Evolutionary conservation across 2,888 invertebrate genomes (phyloP).

Genomic region (Hyposoter dolosus): DNA sequence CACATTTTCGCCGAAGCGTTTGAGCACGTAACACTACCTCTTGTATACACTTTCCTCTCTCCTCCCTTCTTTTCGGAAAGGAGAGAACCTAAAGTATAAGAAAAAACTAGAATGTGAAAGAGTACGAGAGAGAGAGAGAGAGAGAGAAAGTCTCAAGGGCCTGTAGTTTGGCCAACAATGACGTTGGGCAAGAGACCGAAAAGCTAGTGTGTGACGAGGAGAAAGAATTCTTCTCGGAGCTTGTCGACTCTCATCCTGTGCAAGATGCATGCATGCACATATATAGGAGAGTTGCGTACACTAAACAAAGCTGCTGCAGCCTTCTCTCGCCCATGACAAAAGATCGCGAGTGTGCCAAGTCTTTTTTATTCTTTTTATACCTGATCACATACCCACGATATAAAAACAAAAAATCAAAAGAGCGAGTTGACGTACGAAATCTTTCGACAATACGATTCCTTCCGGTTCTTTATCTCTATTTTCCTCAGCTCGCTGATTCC

Average conservation of each 20-base stretch:
- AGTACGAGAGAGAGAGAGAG: slow-evolving; percentile 37
- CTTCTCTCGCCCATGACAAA: background rate
- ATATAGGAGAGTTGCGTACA: slow-evolving; percentile 7
- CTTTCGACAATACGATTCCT: slow-evolving; percentile 18
- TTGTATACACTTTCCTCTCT: slow-evolving; percentile 25
- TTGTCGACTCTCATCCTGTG: slow-evolving; percentile 43
- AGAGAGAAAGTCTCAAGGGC: slow-evolving; percentile 73
- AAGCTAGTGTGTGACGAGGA: slow-evolving; percentile 49
- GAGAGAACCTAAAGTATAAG: background rate
- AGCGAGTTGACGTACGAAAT: slow-evolving; percentile 33
- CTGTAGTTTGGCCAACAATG: slow-evolving; percentile 81
- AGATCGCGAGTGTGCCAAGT: background rate
- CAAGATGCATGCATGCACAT: slow-evolving; percentile 55
- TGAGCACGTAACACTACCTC: slow-evolving; percentile 78
- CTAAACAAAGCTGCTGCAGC: background rate
- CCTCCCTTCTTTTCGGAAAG: slow-evolving; percentile 1
- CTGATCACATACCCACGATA: slow-evolving; percentile 3
- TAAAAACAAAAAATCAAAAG: slow-evolving; percentile 3
- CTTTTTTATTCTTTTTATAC: slow-evolving; percentile 11
- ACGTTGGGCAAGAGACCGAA: slow-evolving; percentile 51
- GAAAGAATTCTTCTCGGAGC: slow-evolving; percentile 48
- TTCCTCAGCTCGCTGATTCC: slow-evolving; percentile 2
- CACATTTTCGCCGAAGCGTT: slow-evolving; percentile 76
- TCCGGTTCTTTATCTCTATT: slow-evolving; percentile 9
- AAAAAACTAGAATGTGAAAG: slow-evolving; percentile 12